Evolutionary conservation across 2,888 invertebrate species (phyloP), one percentile per base, ranked within the genome.

Genomic region (Andricus curvator): DNA sequence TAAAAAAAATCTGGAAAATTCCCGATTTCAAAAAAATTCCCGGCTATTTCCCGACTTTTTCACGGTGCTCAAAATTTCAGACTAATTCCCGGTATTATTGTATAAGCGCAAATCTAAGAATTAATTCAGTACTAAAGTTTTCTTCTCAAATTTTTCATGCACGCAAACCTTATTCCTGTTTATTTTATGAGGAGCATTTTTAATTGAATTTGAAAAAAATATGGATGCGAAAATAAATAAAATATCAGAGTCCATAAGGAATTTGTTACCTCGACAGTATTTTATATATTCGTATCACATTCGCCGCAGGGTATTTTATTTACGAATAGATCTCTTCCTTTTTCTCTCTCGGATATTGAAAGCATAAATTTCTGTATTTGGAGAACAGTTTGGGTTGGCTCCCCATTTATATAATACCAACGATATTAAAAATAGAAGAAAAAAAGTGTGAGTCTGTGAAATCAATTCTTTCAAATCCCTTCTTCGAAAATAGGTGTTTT

Each of bases 291-390:
- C 74, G 15, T 11, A n/a, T 74, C 74, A 74, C 74, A 74, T 56
- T 74, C 33, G 20, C 17, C 11, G 56, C n/a, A 56, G 11, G 29
- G 51, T 74, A 74, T 56, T 74, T 74, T 56, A 74, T 74, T 74
- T 74, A 29, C 56, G 13, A 29, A 48, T 48, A 74, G 56, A 74
- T 51, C n/a, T 44, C 48, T 51, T 51, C 17, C 20, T 37, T 76
- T 78, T 78, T 82, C 56, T 51, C 48, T 17, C 67, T 44, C 67
- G 66, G 76, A 80, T 80, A 82, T 80, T 82, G 80, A 78, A 78
- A 66, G 77, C 79, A 78, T 80, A 80, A 82, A 82, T 82, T 80
- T 78, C 44, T 51, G 62, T 76, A 79, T 82, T 80, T 66, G 60
- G 74, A 74, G 29, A 51, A 62, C n/a, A 33, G 33, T 56, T 74